Evolutionary conservation across 2,797 vertebrate species (phyloP), one percentile per base, ranked within the genome.

Genomic region (Merluccius polli): DNA sequence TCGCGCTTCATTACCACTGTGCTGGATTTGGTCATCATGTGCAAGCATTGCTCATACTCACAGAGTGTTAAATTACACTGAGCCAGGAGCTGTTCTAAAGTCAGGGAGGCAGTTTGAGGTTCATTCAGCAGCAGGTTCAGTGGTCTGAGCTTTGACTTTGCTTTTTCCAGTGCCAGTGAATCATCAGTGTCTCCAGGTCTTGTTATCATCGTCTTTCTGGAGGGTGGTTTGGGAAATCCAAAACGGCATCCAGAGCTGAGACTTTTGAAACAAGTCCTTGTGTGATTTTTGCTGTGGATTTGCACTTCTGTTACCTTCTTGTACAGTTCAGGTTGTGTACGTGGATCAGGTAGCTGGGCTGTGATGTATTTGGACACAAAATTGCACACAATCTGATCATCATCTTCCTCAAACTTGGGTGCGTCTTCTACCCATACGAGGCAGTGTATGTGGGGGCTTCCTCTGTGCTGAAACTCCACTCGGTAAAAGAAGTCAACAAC

Each of bases 241-340:
- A 78, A 80, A 5, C 81, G 24, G 38, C 81, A 85, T 1, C 70
- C 73, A 18, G 71, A 38, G 29, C 72, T 75, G 1, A 38, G 7
- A 9, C 18, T 74, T 52, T 72, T 83, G 32, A 76, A 70, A 76
- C 73, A 78, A 1, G 74, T 73, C 6, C 65, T 71, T 0, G 59
- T 38, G 70, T 85, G 77, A 1, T 75, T 80, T 31, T 67, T 84
- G 24, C 70, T 83, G 29, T 84, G 78, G 1, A 48, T 75, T 27
- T 83, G 81, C 2, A 83, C 67, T 27, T 85, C 71, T 21, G 7
- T 78, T 2, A 83, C 83, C 48, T 79, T 84, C 24, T 38, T 73
- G 69, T 81, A 35, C 6, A 80, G 79, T 31, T 82, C 75, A 0
- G 71, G 71, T 16, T 78, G 71, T 71, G 21, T 72, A 5, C 68